phyloP scores from a whole-genome alignment of 2,797 vertebrate genomes.

The Helicolenus hilgendorfi region DNA sequence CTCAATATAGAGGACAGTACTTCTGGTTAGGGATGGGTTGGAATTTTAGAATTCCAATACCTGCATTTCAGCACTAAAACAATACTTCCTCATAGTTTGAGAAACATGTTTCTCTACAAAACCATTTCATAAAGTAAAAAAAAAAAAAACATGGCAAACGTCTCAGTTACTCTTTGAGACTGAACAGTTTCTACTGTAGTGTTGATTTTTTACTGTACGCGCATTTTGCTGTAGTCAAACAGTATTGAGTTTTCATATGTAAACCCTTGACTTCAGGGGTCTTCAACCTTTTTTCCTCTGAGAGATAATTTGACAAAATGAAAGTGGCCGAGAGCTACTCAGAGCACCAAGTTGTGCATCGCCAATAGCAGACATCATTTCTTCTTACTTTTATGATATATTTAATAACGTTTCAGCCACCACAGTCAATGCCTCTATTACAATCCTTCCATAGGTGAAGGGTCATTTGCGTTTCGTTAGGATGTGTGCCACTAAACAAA shows the following conservation, averaged over 20 bases:
- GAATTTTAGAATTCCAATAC: neutral
- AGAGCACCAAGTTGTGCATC: neutral
- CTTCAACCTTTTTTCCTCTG: neutral
- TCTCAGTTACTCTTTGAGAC: neutral
- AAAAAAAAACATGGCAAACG: neutral
- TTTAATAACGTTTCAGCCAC: neutral
- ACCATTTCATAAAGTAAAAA: neutral
- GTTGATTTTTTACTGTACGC: neutral
- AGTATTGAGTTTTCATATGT: neutral
- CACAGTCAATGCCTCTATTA: neutral
- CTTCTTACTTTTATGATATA: neutral
- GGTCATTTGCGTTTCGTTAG: neutral
- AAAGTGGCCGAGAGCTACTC: fast-evolving
- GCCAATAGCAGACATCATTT: fast-evolving
- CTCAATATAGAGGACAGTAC: neutral
- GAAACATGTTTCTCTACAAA: neutral
- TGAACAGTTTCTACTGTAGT: neutral
- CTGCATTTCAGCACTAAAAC: neutral
- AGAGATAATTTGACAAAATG: neutral
- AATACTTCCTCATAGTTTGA: neutral
- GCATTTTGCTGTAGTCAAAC: neutral
- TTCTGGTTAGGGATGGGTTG: neutral
- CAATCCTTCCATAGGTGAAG: neutral
- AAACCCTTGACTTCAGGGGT: neutral
- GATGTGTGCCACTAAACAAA: neutral